phyloP scores from a whole-genome alignment of 2,113 vertebrate species.

The Ctenodactylus gundi region DNA sequence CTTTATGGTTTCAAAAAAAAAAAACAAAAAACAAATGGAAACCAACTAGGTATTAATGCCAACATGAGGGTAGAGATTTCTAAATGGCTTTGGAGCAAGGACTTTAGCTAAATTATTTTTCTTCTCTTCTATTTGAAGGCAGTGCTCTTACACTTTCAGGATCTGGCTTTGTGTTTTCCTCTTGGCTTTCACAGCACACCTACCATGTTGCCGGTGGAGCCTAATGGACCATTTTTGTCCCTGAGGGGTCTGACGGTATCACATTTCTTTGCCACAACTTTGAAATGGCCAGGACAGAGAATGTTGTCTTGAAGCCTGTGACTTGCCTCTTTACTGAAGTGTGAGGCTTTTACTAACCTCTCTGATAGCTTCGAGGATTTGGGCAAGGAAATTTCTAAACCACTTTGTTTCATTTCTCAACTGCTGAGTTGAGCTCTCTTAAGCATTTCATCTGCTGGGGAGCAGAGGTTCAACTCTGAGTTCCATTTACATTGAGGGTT shows the following conservation, averaged over 20 bases:
- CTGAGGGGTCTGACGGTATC: neutral
- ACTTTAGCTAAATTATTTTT: neutral
- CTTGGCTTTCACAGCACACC: neutral
- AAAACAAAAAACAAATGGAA: neutral
- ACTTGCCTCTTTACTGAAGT: neutral
- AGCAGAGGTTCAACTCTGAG: neutral
- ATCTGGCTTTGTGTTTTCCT: neutral
- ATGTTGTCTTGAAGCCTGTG: neutral
- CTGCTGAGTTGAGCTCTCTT: neutral
- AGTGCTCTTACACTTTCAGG: neutral
- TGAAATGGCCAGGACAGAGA: neutral
- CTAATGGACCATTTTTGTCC: constrained; percentile 12
- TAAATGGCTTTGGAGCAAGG: neutral
- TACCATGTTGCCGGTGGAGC: neutral
- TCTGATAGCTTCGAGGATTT: neutral
- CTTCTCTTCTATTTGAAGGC: neutral
- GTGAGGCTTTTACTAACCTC: neutral
- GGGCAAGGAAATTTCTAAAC: neutral
- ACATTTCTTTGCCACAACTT: neutral
- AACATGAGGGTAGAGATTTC: neutral
- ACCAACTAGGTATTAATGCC: neutral
- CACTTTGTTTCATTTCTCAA: neutral
- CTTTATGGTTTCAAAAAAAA: neutral
- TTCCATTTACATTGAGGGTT: neutral
- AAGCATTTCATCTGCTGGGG: neutral